Evolutionary conservation across 2,113 vertebrate species (phyloP), one percentile per base, ranked within the genome.

Genomic region (Vulpes lagopus): DNA sequence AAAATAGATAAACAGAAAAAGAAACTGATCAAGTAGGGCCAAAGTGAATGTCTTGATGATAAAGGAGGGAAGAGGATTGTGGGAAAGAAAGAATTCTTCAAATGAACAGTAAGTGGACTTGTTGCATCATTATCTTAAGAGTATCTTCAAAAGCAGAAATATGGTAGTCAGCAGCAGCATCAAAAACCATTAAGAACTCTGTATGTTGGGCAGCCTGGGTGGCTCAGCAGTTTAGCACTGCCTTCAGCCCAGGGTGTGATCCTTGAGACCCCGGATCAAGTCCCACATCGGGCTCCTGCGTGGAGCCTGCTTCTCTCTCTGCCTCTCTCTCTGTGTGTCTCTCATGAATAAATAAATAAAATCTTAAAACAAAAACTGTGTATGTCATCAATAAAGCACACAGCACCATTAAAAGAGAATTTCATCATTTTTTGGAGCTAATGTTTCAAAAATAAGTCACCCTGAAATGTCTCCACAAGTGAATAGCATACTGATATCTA

Each of bases 1-100:
- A 93, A 98, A 85, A 35, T 62, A 67, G 35, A 74, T 67, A 60
- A 64, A 60, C 19, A 94, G 49, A 74, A 84, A 55, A 74, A 82
- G 51, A 94, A 94, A 16, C n/a, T 86, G 65, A 38, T 55, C 15
- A 86, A 59, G 69, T 12, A 91, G 30, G 32, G 22, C 19, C 49
- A 67, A 67, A 74, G 1, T 22, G 27, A 80, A 83, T 91, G 12
- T 55, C 76, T 62, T 83, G 6, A 49, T 85, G n/a, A 95, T 65
- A 62, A 80, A 90, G 15, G 27, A 89, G 22, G 35, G 35, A 89
- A 59, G 55, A 73, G 60, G 89, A 65, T 49, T 59, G 20, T 64
- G 30, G 35, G 20, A 25, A 67, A 51, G 30, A 92, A 64, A 49
- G 9, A 32, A 5, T 35, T 69, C 71, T 60, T 62, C 9, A 85